These are phyloP conservation scores for Girardinichthys multiradiatus DNA, from an alignment of 2,113 vertebrate genomes.

Conservation along the genomic window DNA sequence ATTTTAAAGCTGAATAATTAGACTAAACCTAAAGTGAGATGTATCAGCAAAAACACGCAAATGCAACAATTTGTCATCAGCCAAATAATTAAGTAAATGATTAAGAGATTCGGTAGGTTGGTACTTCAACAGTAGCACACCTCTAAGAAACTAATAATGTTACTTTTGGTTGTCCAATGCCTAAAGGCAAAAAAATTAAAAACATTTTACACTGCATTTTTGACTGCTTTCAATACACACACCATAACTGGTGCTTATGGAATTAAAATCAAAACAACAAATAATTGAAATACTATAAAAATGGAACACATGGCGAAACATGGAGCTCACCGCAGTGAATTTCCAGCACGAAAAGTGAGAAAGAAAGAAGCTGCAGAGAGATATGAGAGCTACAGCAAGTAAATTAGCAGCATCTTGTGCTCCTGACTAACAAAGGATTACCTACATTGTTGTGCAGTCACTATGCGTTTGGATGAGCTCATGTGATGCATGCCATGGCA, in stretches of 20 bases:
- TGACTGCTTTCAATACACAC: too few species aligned
- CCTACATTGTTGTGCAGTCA: slow-evolving; percentile 33
- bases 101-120: not conserved
- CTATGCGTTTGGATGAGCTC: slow-evolving; percentile 28
- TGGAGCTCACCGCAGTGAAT: slow-evolving; percentile 57
- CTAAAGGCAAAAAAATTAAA: not conserved
- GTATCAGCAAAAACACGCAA: not conserved
- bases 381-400: slow-evolving; percentile 14
- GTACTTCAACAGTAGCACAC: not conserved
- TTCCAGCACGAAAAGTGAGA: slow-evolving; percentile 25
- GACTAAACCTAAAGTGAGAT: not conserved
- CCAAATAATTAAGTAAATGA: not conserved
- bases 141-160: not conserved
- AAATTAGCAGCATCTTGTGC: slow-evolving; percentile 42
- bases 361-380: slow-evolving; percentile 10
- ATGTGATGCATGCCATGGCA: slow-evolving; percentile 24
- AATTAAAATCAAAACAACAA: not conserved
- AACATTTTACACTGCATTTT: not conserved
- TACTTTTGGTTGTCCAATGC: not conserved
- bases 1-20: not conserved
- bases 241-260: too few species aligned
- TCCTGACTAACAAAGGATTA: slow-evolving; percentile 49
- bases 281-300: not conserved
- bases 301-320: not conserved
- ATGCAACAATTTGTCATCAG: not conserved